A percentile compares a stretch with the other conserved stretches of the same genome.
Evolutionary conservation across 2,888 invertebrate genomes (phyloP).

Genomic region (Bellardia bayeri): DNA sequence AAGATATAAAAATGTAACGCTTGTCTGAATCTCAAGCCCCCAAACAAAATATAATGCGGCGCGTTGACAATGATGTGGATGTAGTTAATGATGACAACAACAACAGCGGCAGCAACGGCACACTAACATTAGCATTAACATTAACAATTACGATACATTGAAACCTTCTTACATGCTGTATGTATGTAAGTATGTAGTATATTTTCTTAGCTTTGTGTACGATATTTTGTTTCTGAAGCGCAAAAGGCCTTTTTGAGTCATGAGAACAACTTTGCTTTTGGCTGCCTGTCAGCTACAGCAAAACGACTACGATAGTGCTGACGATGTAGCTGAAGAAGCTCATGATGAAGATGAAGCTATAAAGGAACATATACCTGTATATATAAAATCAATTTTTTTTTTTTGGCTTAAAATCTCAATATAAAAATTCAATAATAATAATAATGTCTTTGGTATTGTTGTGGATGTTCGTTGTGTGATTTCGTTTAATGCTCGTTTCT

Average conservation of each 20-base stretch:
- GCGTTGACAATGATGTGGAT: conserved; percentile 65
- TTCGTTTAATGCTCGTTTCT: conserved; percentile 44
- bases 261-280: conserved; percentile 45
- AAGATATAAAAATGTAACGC: conserved; percentile 79
- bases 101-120: conserved; percentile 17
- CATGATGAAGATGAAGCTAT: conserved; percentile 3
- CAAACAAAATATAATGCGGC: conserved; percentile 66
- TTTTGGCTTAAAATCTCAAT: conserved; percentile 34
- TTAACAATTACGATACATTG: conserved; percentile 50
- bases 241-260: conserved; percentile 52
- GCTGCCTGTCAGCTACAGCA: background rate
- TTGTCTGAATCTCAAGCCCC: conserved; percentile 78
- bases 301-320: background rate
- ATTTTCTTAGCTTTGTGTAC: conserved; percentile 7
- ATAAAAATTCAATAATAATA: conserved; percentile 37
- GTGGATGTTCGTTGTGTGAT: background rate
- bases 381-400: conserved; percentile 6
- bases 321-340: conserved; percentile 13
- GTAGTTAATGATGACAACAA: conserved; percentile 35
- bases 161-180: conserved; percentile 38
- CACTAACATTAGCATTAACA: conserved; percentile 25
- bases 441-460: conserved; percentile 12
- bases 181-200: too few species aligned
- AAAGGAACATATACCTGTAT: too few species aligned
- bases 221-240: conserved; percentile 22